phyloP scores from a whole-genome alignment of 2,113 vertebrate genomes.

The Pongo pygmaeus region DNA sequence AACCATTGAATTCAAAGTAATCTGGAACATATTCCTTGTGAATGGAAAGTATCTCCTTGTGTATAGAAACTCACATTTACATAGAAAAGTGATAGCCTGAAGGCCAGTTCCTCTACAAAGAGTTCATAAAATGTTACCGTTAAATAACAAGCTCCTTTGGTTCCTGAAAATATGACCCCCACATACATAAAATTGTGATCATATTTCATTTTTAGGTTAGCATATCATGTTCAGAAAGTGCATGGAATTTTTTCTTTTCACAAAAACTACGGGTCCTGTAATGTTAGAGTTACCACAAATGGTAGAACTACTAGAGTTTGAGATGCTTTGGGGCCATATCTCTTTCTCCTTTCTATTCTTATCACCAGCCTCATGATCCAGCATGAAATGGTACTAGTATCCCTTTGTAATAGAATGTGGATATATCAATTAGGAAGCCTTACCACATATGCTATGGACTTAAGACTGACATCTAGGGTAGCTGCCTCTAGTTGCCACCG shows the following conservation, averaged over 20 bases:
- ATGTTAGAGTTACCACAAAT: not conserved
- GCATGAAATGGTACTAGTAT: not conserved
- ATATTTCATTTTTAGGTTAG: not conserved
- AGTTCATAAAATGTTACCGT: not conserved
- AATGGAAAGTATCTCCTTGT: not conserved
- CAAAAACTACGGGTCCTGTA: not conserved
- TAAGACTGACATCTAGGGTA: not conserved
- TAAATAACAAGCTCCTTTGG: constrained; percentile 2
- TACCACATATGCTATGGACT: not conserved
- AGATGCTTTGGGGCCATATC: not conserved
- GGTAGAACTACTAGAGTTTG: not conserved
- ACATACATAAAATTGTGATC: not conserved
- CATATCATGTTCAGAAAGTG: not conserved
- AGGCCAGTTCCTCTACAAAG: not conserved
- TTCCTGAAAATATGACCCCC: not conserved
- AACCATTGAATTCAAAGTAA: not conserved
- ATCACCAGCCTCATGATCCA: not conserved
- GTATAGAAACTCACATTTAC: not conserved
- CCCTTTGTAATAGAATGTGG: not conserved
- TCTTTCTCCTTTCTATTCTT: not conserved
- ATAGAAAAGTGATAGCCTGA: not conserved
- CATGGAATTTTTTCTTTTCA: not conserved
- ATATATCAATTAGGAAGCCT: not conserved
- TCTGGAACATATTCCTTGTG: not conserved
- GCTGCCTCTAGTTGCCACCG: not conserved